Conservation (phyloP, 2,797 vertebrate genomes). For the Halcyon badia region DNA sequence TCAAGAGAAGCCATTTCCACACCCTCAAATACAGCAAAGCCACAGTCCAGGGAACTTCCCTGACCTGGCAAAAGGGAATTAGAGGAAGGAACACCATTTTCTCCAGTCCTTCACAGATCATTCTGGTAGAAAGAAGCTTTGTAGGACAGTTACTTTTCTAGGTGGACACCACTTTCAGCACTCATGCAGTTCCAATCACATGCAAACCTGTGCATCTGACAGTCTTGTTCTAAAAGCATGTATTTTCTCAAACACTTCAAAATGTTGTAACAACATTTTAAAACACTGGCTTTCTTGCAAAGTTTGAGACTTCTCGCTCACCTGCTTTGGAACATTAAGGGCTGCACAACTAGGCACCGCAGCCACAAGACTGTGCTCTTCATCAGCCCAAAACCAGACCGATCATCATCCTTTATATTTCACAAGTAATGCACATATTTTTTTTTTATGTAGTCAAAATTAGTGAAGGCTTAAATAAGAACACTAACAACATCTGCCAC, state of each 20-base stretch:
- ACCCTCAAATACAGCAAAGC: neutral
- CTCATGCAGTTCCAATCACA: neutral
- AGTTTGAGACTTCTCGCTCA: neutral
- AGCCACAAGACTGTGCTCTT: neutral
- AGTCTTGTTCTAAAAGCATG: accelerated
- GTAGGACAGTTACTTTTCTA: neutral
- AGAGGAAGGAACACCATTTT: neutral
- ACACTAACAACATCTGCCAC: neutral
- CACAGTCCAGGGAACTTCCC: neutral
- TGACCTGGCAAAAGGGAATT: neutral
- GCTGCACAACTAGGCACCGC: neutral
- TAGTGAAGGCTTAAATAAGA: neutral
- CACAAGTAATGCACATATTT: too few species aligned
- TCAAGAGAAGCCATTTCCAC: neutral
- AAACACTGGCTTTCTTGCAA: neutral
- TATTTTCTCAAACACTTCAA: neutral
- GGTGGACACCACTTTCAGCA: neutral
- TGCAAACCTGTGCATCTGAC: accelerated
- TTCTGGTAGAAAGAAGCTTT: neutral
- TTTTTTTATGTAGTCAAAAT: neutral
- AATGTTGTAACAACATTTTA: neutral
- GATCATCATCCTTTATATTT: accelerated
- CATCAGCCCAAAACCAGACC: neutral
- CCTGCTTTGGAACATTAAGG: neutral
- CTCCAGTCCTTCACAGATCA: neutral